These are phyloP conservation scores for Lepas anatifera DNA, from an alignment of 2,888 invertebrate species.

Conservation along the genomic window DNA sequence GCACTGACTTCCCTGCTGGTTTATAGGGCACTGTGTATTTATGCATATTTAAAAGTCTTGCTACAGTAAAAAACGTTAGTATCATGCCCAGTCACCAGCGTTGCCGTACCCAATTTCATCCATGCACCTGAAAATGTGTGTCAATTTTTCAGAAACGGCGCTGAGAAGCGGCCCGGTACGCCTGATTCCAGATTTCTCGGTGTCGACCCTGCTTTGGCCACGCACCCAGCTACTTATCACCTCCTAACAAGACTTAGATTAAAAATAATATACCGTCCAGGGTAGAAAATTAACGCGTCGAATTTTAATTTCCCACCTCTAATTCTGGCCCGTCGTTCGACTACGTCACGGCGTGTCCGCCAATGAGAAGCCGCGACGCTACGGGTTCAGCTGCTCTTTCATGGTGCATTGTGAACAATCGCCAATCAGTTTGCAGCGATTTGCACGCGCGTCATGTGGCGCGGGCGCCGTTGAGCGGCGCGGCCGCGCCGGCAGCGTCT, in stretches of 20 bases:
- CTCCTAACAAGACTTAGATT: constrained; percentile 8
- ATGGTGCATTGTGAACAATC: constrained; percentile 9
- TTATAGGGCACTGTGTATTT: no score
- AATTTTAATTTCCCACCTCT: constrained; percentile 10
- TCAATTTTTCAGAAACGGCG: constrained; percentile 1
- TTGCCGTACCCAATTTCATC: neutral
- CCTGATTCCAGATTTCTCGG: neutral
- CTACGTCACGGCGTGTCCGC: neutral
- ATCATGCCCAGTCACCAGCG: neutral
- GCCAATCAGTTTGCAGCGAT: constrained; percentile 9
- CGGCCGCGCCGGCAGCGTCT: neutral
- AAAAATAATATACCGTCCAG: constrained; percentile 9
- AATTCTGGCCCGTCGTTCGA: neutral
- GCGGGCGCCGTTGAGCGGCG: no score
- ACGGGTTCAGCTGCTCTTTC: neutral
- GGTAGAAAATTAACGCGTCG: constrained; percentile 9
- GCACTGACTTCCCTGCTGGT: neutral
- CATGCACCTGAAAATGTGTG: constrained; percentile 6
- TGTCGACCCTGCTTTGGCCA: neutral
- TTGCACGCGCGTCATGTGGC: constrained; percentile 2
- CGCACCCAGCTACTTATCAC: neutral
- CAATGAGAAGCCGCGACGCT: neutral
- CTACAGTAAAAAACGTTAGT: neutral
- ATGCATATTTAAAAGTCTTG: no score
- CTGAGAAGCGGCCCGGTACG: neutral